phyloP scores from a whole-genome alignment of 2,888 invertebrate species.

The Micoletzkya japonica region DNA sequence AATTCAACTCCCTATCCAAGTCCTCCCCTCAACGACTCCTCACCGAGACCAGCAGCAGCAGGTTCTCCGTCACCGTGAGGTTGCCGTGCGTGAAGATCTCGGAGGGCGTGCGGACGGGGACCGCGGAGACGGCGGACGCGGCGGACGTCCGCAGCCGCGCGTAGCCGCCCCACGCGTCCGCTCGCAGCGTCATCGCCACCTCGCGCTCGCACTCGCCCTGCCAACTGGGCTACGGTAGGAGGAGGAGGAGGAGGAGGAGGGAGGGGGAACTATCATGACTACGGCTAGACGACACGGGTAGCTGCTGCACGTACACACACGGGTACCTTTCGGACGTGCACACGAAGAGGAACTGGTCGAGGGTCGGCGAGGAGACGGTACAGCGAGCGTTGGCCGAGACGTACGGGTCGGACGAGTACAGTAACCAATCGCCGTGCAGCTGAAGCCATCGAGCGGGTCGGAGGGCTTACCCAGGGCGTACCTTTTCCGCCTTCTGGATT shows the following conservation, averaged over 20 bases:
- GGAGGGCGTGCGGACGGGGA: conserved; percentile 12
- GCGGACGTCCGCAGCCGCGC: not conserved
- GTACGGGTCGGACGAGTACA: conserved; percentile 47
- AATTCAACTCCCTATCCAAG: conserved; percentile 19
- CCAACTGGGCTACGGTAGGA: conserved; percentile 35
- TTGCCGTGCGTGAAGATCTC: conserved; percentile 22
- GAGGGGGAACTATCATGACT: no score
- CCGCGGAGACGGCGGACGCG: not conserved
- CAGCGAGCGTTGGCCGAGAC: conserved; percentile 44
- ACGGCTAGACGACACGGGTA: no score
- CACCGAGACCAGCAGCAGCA: conserved; percentile 11
- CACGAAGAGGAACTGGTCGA: conserved; percentile 25
- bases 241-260: not conserved
- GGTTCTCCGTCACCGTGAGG: conserved; percentile 7
- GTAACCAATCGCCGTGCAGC: conserved; percentile 45
- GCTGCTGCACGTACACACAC: no score
- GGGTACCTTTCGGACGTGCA: conserved; percentile 23
- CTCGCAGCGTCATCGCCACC: conserved; percentile 31
- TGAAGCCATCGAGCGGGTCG: conserved; percentile 3
- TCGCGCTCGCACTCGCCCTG: conserved; percentile 45
- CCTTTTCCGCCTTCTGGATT: conserved; percentile 35
- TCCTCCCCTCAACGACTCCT: not conserved
- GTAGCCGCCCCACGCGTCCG: conserved; percentile 40
- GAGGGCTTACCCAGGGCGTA: not conserved
- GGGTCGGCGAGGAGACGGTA: conserved; percentile 28